Conservation (phyloP, 2,797 vertebrate genomes). For the Natrix natrix region DNA sequence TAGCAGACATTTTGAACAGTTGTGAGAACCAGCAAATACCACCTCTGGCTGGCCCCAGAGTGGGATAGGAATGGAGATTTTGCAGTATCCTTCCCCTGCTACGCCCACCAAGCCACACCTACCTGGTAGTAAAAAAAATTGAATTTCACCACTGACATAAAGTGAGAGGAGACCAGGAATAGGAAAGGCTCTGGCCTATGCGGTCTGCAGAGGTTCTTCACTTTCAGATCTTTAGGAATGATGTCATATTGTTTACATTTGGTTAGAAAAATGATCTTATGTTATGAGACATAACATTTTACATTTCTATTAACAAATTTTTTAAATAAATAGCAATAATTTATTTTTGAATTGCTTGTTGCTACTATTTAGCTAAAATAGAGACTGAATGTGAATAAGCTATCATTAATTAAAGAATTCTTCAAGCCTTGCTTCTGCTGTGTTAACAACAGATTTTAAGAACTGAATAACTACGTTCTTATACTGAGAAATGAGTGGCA, state of each 20-base stretch:
- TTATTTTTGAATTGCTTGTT: background rate
- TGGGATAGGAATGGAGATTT: too few species aligned
- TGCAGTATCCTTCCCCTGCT: too few species aligned
- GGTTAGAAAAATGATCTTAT: too few species aligned
- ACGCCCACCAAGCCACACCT: too few species aligned
- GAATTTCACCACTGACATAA: background rate
- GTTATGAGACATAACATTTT: background rate
- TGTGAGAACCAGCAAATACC: too few species aligned
- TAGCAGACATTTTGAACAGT: too few species aligned
- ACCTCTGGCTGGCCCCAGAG: too few species aligned
- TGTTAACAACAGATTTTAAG: background rate
- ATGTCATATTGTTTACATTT: background rate
- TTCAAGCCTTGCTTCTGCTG: background rate
- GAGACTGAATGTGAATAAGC: background rate
- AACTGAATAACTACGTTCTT: background rate
- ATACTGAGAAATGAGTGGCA: background rate
- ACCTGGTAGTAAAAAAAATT: too few species aligned
- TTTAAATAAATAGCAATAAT: background rate
- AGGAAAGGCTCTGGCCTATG: background rate
- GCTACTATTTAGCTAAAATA: background rate
- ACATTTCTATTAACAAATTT: background rate
- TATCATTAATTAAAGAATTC: background rate
- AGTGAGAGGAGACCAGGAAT: background rate
- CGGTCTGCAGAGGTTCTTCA: background rate
- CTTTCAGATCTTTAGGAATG: background rate